Evolutionary conservation across 2,888 invertebrate species (phyloP).

Genomic region (Cheilosia variabilis): DNA sequence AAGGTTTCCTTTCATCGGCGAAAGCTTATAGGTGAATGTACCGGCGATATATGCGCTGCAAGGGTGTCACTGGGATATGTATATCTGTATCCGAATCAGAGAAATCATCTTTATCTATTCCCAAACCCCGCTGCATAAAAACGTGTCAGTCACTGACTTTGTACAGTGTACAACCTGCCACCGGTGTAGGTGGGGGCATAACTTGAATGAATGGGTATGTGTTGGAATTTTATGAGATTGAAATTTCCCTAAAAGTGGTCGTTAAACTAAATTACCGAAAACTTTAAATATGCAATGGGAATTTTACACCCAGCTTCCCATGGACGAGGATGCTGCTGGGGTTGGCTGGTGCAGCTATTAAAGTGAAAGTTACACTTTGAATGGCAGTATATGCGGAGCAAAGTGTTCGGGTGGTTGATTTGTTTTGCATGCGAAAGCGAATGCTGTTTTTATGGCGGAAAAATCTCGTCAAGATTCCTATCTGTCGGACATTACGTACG

Average conservation of each 20-base stretch:
- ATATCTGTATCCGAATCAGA: conserved; percentile 50
- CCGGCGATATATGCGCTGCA: conserved; percentile 34
- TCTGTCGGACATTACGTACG: conserved; percentile 15
- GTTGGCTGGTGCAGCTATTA: conserved; percentile 49
- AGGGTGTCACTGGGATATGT: conserved; percentile 59
- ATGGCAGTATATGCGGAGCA: background rate
- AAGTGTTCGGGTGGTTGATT: conserved; percentile 14
- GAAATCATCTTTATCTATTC: conserved; percentile 35
- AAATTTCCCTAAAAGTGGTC: conserved; percentile 69
- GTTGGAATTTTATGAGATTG: conserved; percentile 65
- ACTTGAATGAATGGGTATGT: conserved; percentile 3
- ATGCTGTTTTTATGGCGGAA: conserved; percentile 38
- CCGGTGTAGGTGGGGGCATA: background rate
- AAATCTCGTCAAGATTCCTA: conserved; percentile 23
- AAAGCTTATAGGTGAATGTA: conserved; percentile 58
- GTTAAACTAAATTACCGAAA: conserved; percentile 71
- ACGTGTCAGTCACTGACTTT: conserved; percentile 45
- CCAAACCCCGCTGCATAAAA: conserved; percentile 23
- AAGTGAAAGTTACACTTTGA: conserved; percentile 59
- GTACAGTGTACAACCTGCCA: conserved; percentile 10
- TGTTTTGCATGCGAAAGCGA: conserved; percentile 48
- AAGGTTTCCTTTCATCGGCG: conserved; percentile 29
- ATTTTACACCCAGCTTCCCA: conserved; percentile 50
- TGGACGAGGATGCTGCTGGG: background rate
- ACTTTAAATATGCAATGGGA: conserved; percentile 68